These are phyloP conservation scores for Bombus balteatus DNA, from an alignment of 1,140 invertebrate genomes.

Conservation along the genomic window DNA sequence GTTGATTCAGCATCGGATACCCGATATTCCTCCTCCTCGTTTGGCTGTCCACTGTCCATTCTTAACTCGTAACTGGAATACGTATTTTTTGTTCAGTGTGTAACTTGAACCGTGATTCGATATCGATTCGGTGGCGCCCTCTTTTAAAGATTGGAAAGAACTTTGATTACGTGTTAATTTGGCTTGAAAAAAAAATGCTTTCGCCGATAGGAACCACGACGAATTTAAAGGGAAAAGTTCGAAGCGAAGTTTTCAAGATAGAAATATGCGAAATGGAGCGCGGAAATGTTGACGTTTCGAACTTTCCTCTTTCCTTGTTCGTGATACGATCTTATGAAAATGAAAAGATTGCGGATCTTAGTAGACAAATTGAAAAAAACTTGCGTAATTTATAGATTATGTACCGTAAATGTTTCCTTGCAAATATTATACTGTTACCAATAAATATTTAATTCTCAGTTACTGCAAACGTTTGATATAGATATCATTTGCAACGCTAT, in stretches of 20 bases:
- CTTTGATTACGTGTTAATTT: slow-evolving; percentile 4
- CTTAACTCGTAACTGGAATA: slow-evolving; percentile 21
- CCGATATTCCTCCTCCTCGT: slow-evolving; percentile 6
- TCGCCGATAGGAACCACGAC: not conserved
- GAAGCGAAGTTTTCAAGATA: not conserved
- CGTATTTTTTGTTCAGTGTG: not conserved
- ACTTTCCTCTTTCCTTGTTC: not conserved
- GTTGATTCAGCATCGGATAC: slow-evolving; percentile 13
- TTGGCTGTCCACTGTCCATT: not conserved
- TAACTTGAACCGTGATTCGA: not conserved
- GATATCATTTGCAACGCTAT: no score
- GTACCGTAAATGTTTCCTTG: no score
- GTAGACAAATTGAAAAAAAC: no score
- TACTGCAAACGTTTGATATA: no score
- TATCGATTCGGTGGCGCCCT: not conserved
- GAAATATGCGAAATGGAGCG: not conserved
- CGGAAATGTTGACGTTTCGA: no score
- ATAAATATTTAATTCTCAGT: no score
- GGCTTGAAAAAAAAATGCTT: not conserved
- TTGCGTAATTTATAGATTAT: no score
- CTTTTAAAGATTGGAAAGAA: not conserved
- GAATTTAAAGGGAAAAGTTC: not conserved
- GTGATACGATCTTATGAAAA: not conserved
- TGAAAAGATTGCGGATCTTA: no score
- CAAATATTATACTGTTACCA: no score